These are phyloP conservation scores for Agrypnus murinus DNA, from an alignment of 2,888 invertebrate species.

Conservation along the genomic window DNA sequence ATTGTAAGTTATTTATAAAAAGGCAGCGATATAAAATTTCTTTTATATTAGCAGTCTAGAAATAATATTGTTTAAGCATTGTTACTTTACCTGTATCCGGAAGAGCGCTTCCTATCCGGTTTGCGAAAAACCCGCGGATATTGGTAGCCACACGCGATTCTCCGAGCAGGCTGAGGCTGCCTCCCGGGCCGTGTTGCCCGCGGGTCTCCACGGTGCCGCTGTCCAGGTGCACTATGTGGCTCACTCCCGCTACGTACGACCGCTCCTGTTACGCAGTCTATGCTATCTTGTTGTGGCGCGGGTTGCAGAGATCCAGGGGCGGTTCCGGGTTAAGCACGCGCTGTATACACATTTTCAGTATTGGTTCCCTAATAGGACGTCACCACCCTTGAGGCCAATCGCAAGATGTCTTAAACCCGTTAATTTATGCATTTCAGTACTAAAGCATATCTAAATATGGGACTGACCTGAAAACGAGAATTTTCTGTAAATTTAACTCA, in stretches of 20 bases:
- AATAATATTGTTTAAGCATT: background rate
- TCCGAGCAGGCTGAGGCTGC: conserved; percentile 79
- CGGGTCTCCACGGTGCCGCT: conserved; percentile 70
- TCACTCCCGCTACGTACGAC: conserved; percentile 68
- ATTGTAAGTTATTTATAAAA: no score
- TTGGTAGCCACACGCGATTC: conserved; percentile 81
- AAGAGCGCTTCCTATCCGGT: conserved; percentile 80
- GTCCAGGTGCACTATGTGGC: conserved; percentile 67
- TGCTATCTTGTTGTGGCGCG: conserved; percentile 69
- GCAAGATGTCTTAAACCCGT: conserved; percentile 35
- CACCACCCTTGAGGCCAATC: conserved; percentile 57
- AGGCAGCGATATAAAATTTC: no score
- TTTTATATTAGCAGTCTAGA: no score
- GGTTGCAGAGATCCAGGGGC: conserved; percentile 70
- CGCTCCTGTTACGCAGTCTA: conserved; percentile 64
- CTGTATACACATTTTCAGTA: conserved; percentile 48
- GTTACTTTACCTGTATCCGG: conserved; percentile 81
- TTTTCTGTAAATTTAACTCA: conserved; percentile 22
- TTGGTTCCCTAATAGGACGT: conserved; percentile 58
- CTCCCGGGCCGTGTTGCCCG: conserved; percentile 68
- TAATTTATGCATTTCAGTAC: conserved; percentile 54
- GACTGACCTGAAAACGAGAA: conserved; percentile 41
- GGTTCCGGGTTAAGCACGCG: conserved; percentile 60
- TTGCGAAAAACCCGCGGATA: conserved; percentile 82
- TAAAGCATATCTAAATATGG: conserved; percentile 53